A percentile compares a stretch with the other conserved stretches of the same genome.
phyloP scores from a whole-genome alignment of 2,113 vertebrate genomes.

The Triplophysa tibetana region DNA sequence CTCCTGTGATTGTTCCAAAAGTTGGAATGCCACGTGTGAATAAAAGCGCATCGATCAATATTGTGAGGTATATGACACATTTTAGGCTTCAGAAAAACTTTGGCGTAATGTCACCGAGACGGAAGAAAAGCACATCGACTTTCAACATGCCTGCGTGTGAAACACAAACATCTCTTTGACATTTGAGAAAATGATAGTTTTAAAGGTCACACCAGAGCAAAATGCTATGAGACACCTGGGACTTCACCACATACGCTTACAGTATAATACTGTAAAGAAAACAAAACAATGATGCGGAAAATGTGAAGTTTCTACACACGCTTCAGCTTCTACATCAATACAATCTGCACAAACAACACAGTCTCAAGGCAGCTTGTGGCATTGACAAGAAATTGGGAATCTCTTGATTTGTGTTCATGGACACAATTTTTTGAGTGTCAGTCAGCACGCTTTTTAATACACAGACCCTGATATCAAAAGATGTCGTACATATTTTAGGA shows the following conservation, averaged over 20 bases:
- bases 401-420: too few relatives aligned
- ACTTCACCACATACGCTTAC: neutral
- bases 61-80: neutral
- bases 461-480: too few relatives aligned
- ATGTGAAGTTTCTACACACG: neutral
- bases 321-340: neutral
- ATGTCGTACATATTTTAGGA: too few relatives aligned
- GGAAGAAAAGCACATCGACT: neutral
- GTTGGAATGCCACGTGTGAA: too few relatives aligned
- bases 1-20: too few relatives aligned
- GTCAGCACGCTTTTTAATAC: too few relatives aligned
- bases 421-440: too few relatives aligned
- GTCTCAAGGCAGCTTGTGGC: too few relatives aligned
- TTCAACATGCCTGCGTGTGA: neutral
- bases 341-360: too few relatives aligned
- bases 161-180: constrained; percentile 23
- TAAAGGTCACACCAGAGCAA: constrained; percentile 46
- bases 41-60: neutral
- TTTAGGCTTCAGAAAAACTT: neutral
- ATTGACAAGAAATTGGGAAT: too few relatives aligned
- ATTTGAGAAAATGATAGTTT: constrained; percentile 37
- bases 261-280: neutral
- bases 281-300: neutral
- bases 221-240: constrained; percentile 14
- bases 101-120: neutral